Evolutionary conservation across 2,888 invertebrate genomes (phyloP).

Genomic region (Dioctria linearis): DNA sequence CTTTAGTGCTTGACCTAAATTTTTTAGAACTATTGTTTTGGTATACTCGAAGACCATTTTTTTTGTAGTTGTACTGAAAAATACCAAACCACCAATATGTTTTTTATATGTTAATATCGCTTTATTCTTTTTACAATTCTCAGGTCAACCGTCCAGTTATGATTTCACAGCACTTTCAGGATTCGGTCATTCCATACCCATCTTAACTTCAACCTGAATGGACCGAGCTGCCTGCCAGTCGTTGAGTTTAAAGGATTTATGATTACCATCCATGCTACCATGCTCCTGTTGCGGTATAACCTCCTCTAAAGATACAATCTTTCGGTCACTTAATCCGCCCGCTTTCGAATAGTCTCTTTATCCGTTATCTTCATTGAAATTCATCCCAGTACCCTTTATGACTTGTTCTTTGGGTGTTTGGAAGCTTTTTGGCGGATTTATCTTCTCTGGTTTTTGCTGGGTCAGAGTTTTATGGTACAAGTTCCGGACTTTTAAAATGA

Average conservation of each 20-base stretch:
- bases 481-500: neutral
- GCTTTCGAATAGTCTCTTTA: neutral
- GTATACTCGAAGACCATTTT: no score
- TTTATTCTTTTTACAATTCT: neutral
- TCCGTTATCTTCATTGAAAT: conserved; percentile 13
- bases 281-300: neutral
- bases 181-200: neutral
- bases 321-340: conserved; percentile 19
- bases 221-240: neutral
- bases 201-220: neutral
- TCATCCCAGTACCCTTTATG: neutral
- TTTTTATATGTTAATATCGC: no score
- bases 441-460: neutral
- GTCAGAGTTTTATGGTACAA: neutral
- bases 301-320: conserved; percentile 8
- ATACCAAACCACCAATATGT: no score
- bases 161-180: neutral
- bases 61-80: no score
- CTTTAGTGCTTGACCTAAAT: no score
- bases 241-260: neutral
- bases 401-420: neutral
- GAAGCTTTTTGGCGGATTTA: conserved; percentile 1
- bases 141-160: neutral
- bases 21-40: no score
- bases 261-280: neutral